phyloP scores from a whole-genome alignment of 2,113 vertebrate genomes.

The Marcusenius ussheri region DNA sequence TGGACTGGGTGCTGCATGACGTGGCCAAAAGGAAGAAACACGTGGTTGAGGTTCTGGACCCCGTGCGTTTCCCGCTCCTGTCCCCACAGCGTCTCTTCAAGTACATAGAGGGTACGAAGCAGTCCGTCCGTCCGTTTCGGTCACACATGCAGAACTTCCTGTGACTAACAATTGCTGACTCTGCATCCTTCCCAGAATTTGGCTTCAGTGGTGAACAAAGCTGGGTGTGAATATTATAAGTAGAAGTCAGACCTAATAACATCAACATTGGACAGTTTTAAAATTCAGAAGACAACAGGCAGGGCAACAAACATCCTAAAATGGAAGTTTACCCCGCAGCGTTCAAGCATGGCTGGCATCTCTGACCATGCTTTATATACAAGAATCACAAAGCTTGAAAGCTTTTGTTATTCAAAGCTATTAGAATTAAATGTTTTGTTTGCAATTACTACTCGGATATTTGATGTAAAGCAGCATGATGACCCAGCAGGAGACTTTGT shows the following conservation, averaged over 20 bases:
- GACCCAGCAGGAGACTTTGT: not conserved
- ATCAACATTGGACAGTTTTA: not conserved
- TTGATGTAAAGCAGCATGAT: not conserved
- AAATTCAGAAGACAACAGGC: not conserved
- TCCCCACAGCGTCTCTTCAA: conserved; percentile 85
- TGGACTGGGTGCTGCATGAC: conserved; percentile 90
- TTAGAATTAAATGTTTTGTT: not conserved
- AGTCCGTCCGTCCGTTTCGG: not conserved
- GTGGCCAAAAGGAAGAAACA: conserved; percentile 79
- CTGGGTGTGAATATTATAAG: not conserved
- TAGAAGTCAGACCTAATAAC: not conserved
- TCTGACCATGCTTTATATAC: not conserved
- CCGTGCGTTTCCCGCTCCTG: conserved; percentile 83
- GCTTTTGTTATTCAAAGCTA: not conserved
- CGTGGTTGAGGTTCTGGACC: conserved; percentile 84
- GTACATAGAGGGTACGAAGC: conserved; percentile 78
- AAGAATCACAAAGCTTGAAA: not conserved
- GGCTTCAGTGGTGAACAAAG: not conserved
- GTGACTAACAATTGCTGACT: not conserved
- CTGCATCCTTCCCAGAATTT: not conserved
- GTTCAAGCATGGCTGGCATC: not conserved
- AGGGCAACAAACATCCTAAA: not conserved
- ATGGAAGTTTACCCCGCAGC: not conserved
- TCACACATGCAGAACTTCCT: not conserved
- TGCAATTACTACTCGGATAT: not conserved